Conservation (phyloP, 1,140 invertebrate species). For the Cydia amplana region DNA sequence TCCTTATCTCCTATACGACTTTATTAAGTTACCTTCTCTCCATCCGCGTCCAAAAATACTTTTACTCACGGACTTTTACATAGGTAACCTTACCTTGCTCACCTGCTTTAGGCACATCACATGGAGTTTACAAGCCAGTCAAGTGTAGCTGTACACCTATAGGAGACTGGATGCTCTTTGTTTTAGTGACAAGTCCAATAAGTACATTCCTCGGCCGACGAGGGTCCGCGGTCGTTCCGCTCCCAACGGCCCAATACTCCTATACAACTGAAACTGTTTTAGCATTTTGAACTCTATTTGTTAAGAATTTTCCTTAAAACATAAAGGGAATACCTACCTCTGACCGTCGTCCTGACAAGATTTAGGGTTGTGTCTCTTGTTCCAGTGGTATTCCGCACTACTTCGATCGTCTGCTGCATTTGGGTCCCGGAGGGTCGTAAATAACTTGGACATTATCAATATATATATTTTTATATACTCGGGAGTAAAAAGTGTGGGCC, state of each 20-base stretch:
- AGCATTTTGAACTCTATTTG: neutral
- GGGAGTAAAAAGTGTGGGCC: too few species aligned
- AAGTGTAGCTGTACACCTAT: neutral
- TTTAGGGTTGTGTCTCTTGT: neutral
- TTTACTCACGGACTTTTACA: too few species aligned
- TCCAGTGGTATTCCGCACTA: neutral
- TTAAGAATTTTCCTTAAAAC: neutral
- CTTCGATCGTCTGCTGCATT: neutral
- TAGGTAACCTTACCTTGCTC: too few species aligned
- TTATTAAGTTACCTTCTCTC: too few species aligned
- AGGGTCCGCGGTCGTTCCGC: neutral
- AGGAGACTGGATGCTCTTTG: neutral
- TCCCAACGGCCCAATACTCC: neutral
- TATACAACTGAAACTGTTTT: neutral
- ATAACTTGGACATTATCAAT: too few species aligned
- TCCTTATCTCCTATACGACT: too few species aligned
- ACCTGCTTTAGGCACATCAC: too few species aligned
- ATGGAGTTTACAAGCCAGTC: too few species aligned
- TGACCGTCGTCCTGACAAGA: neutral
- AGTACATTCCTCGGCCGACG: slow-evolving; percentile 12
- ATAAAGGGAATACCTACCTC: neutral
- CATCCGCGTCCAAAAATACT: too few species aligned
- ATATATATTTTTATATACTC: too few species aligned
- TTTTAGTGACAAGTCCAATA: slow-evolving; percentile 6
- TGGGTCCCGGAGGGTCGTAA: too few species aligned